Base-by-base conservation (phyloP, 2,113 vertebrate species). In the Neolamprologus kungweensis region DNA sequence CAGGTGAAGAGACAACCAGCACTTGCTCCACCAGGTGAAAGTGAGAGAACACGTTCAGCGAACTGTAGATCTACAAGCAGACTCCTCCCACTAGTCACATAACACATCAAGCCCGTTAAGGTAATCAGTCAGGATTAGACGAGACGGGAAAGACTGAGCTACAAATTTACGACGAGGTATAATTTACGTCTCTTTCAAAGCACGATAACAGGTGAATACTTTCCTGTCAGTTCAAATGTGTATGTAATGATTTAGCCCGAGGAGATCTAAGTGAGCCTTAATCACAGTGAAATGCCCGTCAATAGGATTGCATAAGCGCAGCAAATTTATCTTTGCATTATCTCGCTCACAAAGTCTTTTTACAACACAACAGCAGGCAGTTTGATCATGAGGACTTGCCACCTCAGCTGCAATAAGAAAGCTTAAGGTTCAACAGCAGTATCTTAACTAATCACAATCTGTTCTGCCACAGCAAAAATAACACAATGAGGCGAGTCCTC, bases 341-440 rank as follows among this genome's bases (percentile, higher is more conserved):
- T 93, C 88, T 84, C 12, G 28, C 19, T n/a, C 19, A 19, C 5
- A 23, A n/a, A 26, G 35, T 17, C 37, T 26, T 60, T 94, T 94
- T 91, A 91, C 26, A 63, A 53, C 89, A 33, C 57, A 51, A 84
- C 9, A 81, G 57, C 80, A 60, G 53, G 78, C 33, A 45, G 31
- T 78, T 58, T 89, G 94, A 94, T 94, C 92, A 80, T 8, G 10
- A 60, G 26, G 14, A 45, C 75, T 68, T 28, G 65, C 65, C 53
- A 90, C 16, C 50, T 91, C 86, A 81, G 68, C 54, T 53, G 12
- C 53, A 93, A 93, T 90, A 88, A 85, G 50, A 81, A 89, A 89
- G 91, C 68, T 90, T 87, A 95, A 92, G 89, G 94, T 95, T 92
- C 93, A 94, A 83, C 82, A 90, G 51, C 73, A 92, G 78, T 65